These are phyloP conservation scores for Solea senegalensis DNA, from an alignment of 2,113 vertebrate genomes.

Conservation along the genomic window DNA sequence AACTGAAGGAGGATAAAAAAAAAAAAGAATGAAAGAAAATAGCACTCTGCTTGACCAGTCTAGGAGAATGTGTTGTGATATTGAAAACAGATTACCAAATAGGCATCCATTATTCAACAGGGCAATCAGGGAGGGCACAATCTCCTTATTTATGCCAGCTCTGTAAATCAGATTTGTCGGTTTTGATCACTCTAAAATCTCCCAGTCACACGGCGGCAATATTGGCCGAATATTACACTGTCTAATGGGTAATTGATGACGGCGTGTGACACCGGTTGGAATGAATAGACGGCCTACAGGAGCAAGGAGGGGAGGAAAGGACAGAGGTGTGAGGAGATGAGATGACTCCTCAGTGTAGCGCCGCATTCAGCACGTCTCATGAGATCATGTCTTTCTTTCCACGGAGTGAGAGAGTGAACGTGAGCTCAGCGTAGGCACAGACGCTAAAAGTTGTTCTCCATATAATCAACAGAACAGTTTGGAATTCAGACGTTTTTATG, in stretches of 20 bases:
- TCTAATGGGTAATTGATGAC: slow-evolving; percentile 82
- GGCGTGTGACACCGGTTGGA: slow-evolving; percentile 74
- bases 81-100: slow-evolving; percentile 84
- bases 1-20: neutral
- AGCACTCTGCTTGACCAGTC: slow-evolving; percentile 38
- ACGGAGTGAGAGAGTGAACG: neutral
- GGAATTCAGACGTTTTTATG: too few relatives aligned
- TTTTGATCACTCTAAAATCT: slow-evolving; percentile 83
- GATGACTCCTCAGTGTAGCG: slow-evolving; percentile 28
- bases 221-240: slow-evolving; percentile 80
- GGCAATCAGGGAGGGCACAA: slow-evolving; percentile 77
- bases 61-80: slow-evolving; percentile 66
- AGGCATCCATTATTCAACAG: slow-evolving; percentile 84
- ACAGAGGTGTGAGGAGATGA: slow-evolving; percentile 11
- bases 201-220: slow-evolving; percentile 75
- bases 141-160: slow-evolving; percentile 80
- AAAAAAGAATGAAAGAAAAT: slow-evolving; percentile 3
- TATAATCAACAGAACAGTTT: too few relatives aligned
- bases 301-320: neutral
- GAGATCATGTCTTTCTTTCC: neutral
- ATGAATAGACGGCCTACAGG: slow-evolving; percentile 62
- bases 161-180: slow-evolving; percentile 85
- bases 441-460: too few relatives aligned
- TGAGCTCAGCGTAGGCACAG: neutral
- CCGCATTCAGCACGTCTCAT: slow-evolving; percentile 12